Conservation (phyloP, 2,888 invertebrate species). For the Omphaloscelis lunosa region DNA sequence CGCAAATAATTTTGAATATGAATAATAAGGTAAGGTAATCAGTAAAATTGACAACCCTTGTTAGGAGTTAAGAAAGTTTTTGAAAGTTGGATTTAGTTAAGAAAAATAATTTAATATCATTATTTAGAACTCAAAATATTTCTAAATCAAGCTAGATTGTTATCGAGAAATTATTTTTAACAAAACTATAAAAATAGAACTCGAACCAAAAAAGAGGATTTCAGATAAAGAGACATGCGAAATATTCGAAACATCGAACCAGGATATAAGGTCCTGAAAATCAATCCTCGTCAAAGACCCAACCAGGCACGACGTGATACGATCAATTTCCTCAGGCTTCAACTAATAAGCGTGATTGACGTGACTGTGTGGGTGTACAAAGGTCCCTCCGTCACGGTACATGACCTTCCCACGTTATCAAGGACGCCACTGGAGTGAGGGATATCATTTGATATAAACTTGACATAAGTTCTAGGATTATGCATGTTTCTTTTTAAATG, state of each 20-base stretch:
- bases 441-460: slow-evolving; percentile 28
- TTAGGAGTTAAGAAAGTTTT: too few relatives aligned
- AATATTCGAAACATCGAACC: neutral
- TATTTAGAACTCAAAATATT: neutral
- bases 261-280: neutral
- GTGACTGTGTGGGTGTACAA: slow-evolving; percentile 43
- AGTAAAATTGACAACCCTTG: neutral
- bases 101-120: too few relatives aligned
- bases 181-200: neutral
- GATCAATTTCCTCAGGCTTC: slow-evolving; percentile 37
- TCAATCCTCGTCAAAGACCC: slow-evolving; percentile 3
- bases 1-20: too few relatives aligned
- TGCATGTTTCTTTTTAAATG: neutral
- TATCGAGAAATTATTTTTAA: neutral
- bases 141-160: neutral
- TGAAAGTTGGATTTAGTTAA: too few relatives aligned
- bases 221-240: neutral
- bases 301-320: slow-evolving; percentile 6
- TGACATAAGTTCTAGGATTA: slow-evolving; percentile 4
- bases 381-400: slow-evolving; percentile 47
- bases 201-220: neutral
- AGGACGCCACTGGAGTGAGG: slow-evolving; percentile 45
- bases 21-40: too few relatives aligned
- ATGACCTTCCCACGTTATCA: slow-evolving; percentile 59
- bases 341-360: slow-evolving; percentile 48